phyloP scores from a whole-genome alignment of 2,113 vertebrate genomes.

The Psilopsiagon aurifrons region DNA sequence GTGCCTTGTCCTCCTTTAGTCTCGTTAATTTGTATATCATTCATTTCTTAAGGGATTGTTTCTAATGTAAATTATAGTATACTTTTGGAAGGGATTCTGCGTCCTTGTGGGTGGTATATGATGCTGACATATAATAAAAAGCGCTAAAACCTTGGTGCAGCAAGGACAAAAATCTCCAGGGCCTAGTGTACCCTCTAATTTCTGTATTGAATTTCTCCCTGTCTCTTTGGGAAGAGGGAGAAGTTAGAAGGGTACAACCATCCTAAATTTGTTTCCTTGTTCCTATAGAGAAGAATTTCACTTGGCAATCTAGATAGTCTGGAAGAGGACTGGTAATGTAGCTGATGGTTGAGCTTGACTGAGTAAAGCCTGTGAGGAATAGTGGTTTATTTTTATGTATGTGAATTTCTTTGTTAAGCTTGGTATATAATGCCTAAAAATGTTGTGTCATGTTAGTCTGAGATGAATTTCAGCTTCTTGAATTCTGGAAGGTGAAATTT shows the following conservation, averaged over 20 bases:
- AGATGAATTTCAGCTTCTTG: background rate
- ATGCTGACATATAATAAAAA: background rate
- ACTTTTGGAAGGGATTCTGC: background rate
- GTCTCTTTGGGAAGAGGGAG: background rate
- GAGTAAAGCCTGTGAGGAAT: background rate
- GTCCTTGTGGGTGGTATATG: background rate
- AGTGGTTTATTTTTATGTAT: background rate
- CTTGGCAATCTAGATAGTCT: background rate
- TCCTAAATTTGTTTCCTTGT: background rate
- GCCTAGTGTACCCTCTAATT: background rate
- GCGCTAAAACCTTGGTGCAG: background rate
- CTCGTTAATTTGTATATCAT: background rate
- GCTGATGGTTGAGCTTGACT: background rate
- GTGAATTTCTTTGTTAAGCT: background rate
- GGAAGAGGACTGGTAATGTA: background rate
- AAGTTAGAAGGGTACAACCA: background rate
- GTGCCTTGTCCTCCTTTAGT: constrained; percentile 7
- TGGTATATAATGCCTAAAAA: background rate
- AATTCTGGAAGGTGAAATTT: background rate
- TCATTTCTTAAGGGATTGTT: constrained; percentile 7
- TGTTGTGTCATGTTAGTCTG: background rate
- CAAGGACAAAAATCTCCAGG: background rate
- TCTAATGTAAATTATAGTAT: background rate
- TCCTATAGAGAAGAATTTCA: background rate
- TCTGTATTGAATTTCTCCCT: background rate